Evolutionary conservation across 2,797 vertebrate species (phyloP), one percentile per base, ranked within the genome.

Genomic region (Adrianichthys oophorus): DNA sequence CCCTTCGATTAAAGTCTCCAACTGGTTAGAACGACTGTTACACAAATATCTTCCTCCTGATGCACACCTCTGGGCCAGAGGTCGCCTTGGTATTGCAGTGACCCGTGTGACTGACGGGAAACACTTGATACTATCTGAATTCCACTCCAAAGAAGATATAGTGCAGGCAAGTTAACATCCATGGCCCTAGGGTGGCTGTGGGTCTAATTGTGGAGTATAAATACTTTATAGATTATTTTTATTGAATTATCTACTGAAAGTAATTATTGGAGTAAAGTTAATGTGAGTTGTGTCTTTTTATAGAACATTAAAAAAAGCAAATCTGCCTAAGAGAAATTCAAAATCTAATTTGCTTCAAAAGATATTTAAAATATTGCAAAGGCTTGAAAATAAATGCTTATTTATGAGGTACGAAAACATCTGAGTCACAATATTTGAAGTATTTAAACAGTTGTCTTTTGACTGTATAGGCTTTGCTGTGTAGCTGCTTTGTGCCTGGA

Each of bases 401-500:
- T 37, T 12, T 12, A 37, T 12, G 6, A 26, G 7, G 6, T 7
- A 26, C 26, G 7, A 26, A 26, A 26, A 26, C 3, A 10, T 37
- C 3, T 37, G 10, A 12, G 32, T 37, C 32, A 37, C 26, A 7
- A 12, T 37, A 10, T 37, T 13, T 37, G 32, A 37, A 37, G 32
- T 37, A 10, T 37, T 37, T 37, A 37, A 37, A 37, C 10, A 3
- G 32, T 26, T 44, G 0, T 15, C 15, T 52, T n/a, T 48, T 45
- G 56, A 70, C 18, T 1, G 4, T 37, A 12, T 1, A 97, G 95
- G 94, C 92, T 54, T 87, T 98, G 42, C 85, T 96, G 16, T 97
- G 96, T 68, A 96, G 96, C 87, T 98, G 96, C 65, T 97, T 94
- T 62, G 87, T 98, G 4, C 95, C 96, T 0, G 86, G 93, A 23